Evolutionary conservation across 2,797 vertebrate species (phyloP).

Genomic region (Hylomyscus alleni): DNA sequence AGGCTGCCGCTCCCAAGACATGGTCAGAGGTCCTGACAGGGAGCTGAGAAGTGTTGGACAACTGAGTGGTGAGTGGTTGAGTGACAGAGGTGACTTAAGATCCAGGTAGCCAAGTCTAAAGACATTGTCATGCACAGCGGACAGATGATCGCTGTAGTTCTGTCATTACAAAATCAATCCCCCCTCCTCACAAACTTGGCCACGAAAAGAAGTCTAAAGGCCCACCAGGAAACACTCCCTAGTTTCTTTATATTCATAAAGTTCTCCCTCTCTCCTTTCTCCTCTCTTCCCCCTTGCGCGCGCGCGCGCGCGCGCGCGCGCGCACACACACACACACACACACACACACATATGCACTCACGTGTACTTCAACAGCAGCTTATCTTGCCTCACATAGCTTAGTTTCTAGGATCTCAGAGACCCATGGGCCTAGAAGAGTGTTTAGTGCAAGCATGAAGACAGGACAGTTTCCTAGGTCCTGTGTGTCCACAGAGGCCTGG

Average conservation of each 20-base stretch:
- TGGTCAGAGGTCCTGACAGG: neutral
- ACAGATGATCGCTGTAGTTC: slow-evolving; percentile 14
- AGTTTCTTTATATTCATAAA: neutral
- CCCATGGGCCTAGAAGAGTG: neutral
- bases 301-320: neutral
- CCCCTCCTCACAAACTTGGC: slow-evolving; percentile 73
- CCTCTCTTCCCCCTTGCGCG: neutral
- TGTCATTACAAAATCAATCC: slow-evolving; percentile 27
- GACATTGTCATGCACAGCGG: neutral
- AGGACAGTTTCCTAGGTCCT: neutral
- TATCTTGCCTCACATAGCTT: neutral
- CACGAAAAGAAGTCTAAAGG: slow-evolving; percentile 39
- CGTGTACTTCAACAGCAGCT: neutral
- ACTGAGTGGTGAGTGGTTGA: neutral
- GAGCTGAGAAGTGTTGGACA: neutral
- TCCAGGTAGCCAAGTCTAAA: neutral
- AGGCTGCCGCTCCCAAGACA: neutral
- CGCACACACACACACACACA: neutral
- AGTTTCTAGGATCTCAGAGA: neutral
- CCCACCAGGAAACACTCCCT: neutral
- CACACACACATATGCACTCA: neutral
- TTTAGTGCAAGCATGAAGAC: neutral
- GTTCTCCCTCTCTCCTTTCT: neutral
- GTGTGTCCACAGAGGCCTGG: neutral
- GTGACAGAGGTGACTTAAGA: neutral